A percentile compares a stretch with the other conserved stretches of the same genome.
These are phyloP conservation scores for Nasonia giraulti DNA, from an alignment of 1,140 invertebrate genomes.

Conservation along the genomic window DNA sequence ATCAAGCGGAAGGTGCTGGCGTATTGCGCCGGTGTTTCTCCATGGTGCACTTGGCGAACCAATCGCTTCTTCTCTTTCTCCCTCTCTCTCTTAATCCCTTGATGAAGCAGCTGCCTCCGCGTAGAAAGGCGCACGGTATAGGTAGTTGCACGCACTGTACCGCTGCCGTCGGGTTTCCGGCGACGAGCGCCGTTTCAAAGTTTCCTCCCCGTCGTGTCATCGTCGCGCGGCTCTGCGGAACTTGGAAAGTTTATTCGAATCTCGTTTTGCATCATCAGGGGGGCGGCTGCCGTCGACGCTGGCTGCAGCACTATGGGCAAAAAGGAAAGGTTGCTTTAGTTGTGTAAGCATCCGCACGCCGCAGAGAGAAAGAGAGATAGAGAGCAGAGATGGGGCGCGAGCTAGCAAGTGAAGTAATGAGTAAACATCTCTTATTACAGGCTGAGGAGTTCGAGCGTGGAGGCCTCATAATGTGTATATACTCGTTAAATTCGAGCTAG, in stretches of 20 bases:
- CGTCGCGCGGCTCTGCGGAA: not conserved
- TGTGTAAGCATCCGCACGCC: not conserved
- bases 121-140: not conserved
- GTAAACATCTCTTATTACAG: slow-evolving; percentile 49
- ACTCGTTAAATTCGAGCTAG: slow-evolving; percentile 23
- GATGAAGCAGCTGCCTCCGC: slow-evolving; percentile 24
- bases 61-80: slow-evolving; percentile 34
- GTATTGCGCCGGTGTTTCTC: slow-evolving; percentile 23
- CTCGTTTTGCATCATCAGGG: slow-evolving; percentile 37
- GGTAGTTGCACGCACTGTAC: not conserved
- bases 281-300: not conserved
- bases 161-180: slow-evolving; percentile 3
- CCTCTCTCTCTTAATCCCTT: not conserved
- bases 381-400: not conserved
- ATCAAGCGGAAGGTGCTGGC: slow-evolving; percentile 45
- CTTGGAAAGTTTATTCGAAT: slow-evolving; percentile 48
- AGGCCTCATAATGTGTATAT: slow-evolving; percentile 25
- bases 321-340: slow-evolving; percentile 13
- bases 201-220: slow-evolving; percentile 27
- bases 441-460: slow-evolving; percentile 13
- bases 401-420: slow-evolving; percentile 33
- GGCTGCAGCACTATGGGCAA: not conserved
- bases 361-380: not conserved
- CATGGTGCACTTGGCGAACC: slow-evolving; percentile 42
- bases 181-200: slow-evolving; percentile 33